Percentiles rank a stretch among this genome's conserved stretches.
These are phyloP conservation scores for Stegodyphus dumicola DNA, from an alignment of 1,140 invertebrate species.

Conservation along the genomic window DNA sequence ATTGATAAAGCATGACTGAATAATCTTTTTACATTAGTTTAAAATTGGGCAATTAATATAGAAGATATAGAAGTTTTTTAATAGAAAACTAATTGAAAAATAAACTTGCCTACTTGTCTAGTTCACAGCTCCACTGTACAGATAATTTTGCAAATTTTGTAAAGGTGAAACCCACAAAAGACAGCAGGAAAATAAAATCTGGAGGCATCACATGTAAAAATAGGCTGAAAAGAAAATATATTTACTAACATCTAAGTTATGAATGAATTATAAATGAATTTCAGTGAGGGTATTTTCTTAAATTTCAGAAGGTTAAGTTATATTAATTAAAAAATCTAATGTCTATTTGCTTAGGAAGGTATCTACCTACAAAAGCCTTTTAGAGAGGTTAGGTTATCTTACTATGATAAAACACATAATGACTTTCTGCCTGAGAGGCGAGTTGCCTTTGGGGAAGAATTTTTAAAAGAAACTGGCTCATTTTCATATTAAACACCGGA, in stretches of 20 bases:
- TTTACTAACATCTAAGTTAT: background rate
- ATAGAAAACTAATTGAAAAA: background rate
- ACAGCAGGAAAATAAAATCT: conserved; percentile 49
- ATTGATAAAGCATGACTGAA: too few species aligned
- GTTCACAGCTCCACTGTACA: conserved; percentile 55
- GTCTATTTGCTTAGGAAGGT: background rate
- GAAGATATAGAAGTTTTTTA: too few species aligned
- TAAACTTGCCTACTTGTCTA: conserved; percentile 59
- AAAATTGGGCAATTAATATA: too few species aligned
- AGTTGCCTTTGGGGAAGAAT: too few species aligned
- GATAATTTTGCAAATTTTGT: conserved; percentile 60
- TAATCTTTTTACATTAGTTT: too few species aligned
- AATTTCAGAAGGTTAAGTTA: background rate
- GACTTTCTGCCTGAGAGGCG: background rate
- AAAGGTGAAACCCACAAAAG: conserved; percentile 59
- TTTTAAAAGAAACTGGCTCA: too few species aligned
- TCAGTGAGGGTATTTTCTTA: background rate
- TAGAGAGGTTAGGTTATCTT: background rate
- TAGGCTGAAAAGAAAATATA: conserved; percentile 37
- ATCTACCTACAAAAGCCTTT: background rate
- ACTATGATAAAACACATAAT: background rate
- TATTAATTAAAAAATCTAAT: background rate
- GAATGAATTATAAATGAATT: background rate
- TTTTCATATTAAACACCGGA: too few species aligned
- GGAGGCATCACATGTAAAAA: conserved; percentile 56